Evolutionary conservation across 2,888 invertebrate species (phyloP).

Genomic region (Microplitis manilae): DNA sequence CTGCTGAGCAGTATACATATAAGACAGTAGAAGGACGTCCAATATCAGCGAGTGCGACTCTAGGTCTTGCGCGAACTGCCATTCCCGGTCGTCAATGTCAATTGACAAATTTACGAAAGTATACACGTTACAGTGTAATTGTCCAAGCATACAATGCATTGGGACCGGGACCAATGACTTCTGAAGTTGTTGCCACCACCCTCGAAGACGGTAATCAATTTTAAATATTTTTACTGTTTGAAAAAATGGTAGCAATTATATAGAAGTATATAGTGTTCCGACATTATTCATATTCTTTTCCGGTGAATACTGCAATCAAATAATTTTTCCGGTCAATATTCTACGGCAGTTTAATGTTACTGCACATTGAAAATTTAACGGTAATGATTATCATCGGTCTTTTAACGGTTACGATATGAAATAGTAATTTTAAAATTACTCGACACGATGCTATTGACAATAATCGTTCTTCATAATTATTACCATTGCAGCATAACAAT

Average conservation of each 20-base stretch:
- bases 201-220: constrained; percentile 72
- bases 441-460: too few relatives aligned
- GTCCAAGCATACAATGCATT: constrained; percentile 74
- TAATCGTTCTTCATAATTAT: too few relatives aligned
- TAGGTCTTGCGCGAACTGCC: constrained; percentile 67
- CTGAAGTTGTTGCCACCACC: constrained; percentile 73
- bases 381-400: too few relatives aligned
- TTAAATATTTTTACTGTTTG: background rate
- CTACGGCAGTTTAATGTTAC: too few relatives aligned
- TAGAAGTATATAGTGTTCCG: too few relatives aligned
- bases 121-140: constrained; percentile 73
- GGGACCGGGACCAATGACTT: constrained; percentile 73
- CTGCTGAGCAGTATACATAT: constrained; percentile 66
- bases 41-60: constrained; percentile 66
- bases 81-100: constrained; percentile 68
- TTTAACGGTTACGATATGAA: too few relatives aligned
- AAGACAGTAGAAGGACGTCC: constrained; percentile 68
- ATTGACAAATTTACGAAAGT: constrained; percentile 72
- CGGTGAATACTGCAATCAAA: too few relatives aligned
- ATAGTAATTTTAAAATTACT: too few relatives aligned
- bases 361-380: too few relatives aligned
- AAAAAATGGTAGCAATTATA: background rate
- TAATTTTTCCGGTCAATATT: too few relatives aligned
- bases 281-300: too few relatives aligned
- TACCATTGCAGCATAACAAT: too few relatives aligned